Base-by-base conservation (phyloP, 2,797 vertebrate species). In the Labroides dimidiatus region DNA sequence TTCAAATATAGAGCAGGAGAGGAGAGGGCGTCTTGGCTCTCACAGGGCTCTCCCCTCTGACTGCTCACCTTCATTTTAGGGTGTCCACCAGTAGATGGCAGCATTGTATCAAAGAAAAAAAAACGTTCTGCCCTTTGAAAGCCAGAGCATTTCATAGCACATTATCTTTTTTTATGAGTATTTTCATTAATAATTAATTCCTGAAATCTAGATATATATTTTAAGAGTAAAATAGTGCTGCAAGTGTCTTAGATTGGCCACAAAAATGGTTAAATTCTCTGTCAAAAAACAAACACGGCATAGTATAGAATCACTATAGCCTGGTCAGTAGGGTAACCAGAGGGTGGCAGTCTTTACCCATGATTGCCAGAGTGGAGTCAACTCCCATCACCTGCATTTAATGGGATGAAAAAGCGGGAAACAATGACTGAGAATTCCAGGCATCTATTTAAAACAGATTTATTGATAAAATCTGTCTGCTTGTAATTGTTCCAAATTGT, bases 321-420 rank as follows among this genome's bases (percentile, higher is more conserved):
- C 30, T 21, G 6, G 10, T 52, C 2, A n/a, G 30, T 49, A 10
- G 69, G 10, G 21, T 10, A 33, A 17, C 93, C 94, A 93, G 82
- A 88, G 56, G 93, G 88, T 90, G 92, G 92, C 92, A 94, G 89
- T 89, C 89, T 93, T 91, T 67, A 82, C 72, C 69, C 72, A 74
- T 69, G 55, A 21, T 64, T 81, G 59, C 53, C 17, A 33, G 33
- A 45, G 43, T 30, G 10, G 24, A 15, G 12, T 58, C 15, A n/a
- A 36, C 30, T 78, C 59, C 68, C 56, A 70, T 71, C 17, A 41
- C 24, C 24, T 39, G 62, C 47, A 64, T 17, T 81, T 74, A 60
- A 72, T 61, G 39, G 63, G 27, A 73, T 64, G 68, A 74, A 24
- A 60, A 65, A 27, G 6, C 30, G 63, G 60, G 57, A 71, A 60